phyloP scores from a whole-genome alignment of 2,797 vertebrate genomes.

The Anabas testudineus region DNA sequence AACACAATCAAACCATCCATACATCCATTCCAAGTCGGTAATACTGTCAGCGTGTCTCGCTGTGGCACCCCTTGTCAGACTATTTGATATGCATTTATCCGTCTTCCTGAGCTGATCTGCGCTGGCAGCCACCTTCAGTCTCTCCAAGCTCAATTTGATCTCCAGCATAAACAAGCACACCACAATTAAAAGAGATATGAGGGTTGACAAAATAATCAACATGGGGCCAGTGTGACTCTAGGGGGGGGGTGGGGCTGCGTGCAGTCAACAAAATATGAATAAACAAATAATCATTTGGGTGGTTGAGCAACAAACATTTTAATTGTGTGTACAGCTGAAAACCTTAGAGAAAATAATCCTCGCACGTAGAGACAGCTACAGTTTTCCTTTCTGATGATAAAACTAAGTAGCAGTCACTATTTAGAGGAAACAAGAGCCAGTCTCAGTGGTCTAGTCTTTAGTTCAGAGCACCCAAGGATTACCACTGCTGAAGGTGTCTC shows the following conservation, averaged over 20 bases:
- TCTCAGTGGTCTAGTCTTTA: constrained; percentile 46
- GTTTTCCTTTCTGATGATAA: constrained; percentile 36
- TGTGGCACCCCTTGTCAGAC: constrained; percentile 43
- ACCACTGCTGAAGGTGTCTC: constrained; percentile 33
- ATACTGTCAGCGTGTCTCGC: constrained; percentile 28
- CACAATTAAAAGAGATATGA: constrained; percentile 83
- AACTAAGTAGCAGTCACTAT: constrained; percentile 24
- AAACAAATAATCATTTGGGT: constrained; percentile 78
- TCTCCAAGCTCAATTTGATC: constrained; percentile 79
- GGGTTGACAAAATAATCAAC: constrained; percentile 83
- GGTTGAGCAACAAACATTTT: constrained; percentile 70
- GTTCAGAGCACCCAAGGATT: constrained; percentile 35
- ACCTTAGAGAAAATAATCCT: constrained; percentile 49
- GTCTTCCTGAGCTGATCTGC: constrained; percentile 65
- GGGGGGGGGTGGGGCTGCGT: constrained; percentile 16
- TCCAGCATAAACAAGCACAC: constrained; percentile 77
- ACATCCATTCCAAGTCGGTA: constrained; percentile 50
- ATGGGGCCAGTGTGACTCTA: constrained; percentile 68
- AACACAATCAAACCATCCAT: constrained; percentile 40
- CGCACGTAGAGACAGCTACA: constrained; percentile 32
- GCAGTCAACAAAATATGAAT: constrained; percentile 70
- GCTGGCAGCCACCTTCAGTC: constrained; percentile 70
- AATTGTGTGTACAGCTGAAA: constrained; percentile 55
- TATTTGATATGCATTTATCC: constrained; percentile 70
- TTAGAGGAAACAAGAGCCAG: constrained; percentile 12